Conservation (phyloP, 2,113 vertebrate species). For the Gobio gobio region DNA sequence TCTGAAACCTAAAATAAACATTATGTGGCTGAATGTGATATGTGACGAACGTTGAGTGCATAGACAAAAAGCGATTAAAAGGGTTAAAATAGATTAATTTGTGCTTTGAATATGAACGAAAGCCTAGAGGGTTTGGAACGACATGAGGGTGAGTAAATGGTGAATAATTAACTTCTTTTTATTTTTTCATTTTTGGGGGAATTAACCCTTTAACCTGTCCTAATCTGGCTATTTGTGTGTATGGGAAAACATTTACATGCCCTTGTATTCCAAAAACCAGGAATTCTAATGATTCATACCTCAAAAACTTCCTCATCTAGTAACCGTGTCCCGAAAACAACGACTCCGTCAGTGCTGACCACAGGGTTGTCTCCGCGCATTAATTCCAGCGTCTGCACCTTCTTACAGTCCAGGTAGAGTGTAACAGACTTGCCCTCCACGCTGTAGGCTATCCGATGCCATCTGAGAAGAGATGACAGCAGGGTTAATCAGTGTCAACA, state of each 20-base stretch:
- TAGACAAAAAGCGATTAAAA: no score
- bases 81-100: no score
- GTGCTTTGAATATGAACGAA: no score
- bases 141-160: no score
- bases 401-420: constrained; percentile 83
- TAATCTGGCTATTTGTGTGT: not conserved
- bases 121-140: no score
- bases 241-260: not conserved
- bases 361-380: constrained; percentile 70
- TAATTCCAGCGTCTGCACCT: constrained; percentile 72
- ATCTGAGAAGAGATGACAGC: constrained; percentile 71
- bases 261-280: not conserved
- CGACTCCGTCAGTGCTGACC: constrained; percentile 82
- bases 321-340: constrained; percentile 83
- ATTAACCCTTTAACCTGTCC: not conserved
- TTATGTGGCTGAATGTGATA: no score
- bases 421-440: constrained; percentile 78
- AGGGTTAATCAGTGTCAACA: constrained; percentile 43
- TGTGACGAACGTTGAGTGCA: no score
- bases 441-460: constrained; percentile 89
- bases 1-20: no score
- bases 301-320: constrained; percentile 83
- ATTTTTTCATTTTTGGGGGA: no score
- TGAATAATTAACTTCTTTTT: no score
- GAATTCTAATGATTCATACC: constrained; percentile 68